These are phyloP conservation scores for Alectura lathami DNA, from an alignment of 2,113 vertebrate genomes.

Conservation along the genomic window DNA sequence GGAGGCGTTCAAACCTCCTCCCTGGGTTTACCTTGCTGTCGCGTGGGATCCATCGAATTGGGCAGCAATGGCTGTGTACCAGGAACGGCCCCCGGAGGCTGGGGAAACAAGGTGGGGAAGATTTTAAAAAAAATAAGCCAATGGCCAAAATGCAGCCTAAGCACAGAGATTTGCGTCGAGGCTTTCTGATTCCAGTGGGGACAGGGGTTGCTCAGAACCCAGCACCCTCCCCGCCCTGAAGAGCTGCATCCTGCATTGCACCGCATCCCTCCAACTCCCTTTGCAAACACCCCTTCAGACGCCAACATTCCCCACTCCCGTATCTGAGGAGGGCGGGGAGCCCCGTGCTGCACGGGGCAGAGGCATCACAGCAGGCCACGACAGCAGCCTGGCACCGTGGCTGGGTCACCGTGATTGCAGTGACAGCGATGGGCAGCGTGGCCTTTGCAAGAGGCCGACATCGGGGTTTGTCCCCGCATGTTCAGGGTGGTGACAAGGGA, in stretches of 20 bases:
- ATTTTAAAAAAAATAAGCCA: neutral
- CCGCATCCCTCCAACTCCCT: neutral
- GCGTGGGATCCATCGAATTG: constrained; percentile 95
- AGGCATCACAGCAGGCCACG: neutral
- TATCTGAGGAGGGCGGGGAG: neutral
- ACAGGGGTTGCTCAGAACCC: neutral
- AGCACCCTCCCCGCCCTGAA: neutral
- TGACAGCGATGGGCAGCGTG: accelerated
- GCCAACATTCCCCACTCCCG: accelerated
- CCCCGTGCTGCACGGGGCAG: accelerated
- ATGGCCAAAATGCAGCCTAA: neutral
- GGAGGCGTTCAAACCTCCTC: accelerated
- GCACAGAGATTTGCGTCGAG: neutral
- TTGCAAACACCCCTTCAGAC: neutral
- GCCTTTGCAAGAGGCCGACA: neutral
- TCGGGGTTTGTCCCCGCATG: neutral
- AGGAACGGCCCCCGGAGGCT: constrained; percentile 96
- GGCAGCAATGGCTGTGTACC: constrained; percentile 97
- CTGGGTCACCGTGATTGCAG: neutral
- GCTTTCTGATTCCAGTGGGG: neutral
- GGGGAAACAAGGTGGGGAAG: constrained; percentile 4
- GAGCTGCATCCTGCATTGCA: neutral
- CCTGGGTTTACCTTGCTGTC: constrained; percentile 88
- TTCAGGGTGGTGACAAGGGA: neutral
- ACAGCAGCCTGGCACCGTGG: neutral